These are phyloP conservation scores for Diarsia rubi DNA, from an alignment of 2,888 invertebrate species.

Conservation along the genomic window DNA sequence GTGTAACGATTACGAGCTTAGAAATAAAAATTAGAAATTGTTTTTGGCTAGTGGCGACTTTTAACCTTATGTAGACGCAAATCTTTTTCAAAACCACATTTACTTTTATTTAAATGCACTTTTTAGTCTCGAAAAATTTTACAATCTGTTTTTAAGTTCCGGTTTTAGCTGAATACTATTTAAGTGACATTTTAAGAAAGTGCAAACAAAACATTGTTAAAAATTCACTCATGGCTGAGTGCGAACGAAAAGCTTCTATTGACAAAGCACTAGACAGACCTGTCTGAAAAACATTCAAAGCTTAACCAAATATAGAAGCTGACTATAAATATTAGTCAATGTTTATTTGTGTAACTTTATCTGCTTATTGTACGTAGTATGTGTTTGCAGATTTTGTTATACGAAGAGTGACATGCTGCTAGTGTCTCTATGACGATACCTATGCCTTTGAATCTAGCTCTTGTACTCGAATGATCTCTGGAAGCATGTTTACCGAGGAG, in stretches of 20 bases:
- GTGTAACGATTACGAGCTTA: constrained; percentile 28
- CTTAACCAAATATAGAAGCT: constrained; percentile 30
- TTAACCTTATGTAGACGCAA: constrained; percentile 10
- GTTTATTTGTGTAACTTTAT: constrained; percentile 1
- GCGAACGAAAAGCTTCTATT: constrained; percentile 48
- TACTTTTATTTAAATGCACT: not conserved
- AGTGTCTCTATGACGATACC: not conserved
- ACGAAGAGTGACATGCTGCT: not conserved
- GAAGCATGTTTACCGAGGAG: not conserved
- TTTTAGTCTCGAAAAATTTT: not conserved
- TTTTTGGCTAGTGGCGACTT: constrained; percentile 11
- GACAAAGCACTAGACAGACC: constrained; percentile 38
- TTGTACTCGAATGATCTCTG: not conserved
- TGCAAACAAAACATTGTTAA: constrained; percentile 35
- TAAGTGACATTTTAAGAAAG: constrained; percentile 50
- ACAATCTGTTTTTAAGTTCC: not conserved
- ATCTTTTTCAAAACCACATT: not conserved
- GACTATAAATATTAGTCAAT: constrained; percentile 25
- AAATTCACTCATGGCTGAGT: constrained; percentile 33
- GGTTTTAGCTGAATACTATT: constrained; percentile 2
- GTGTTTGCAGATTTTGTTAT: not conserved
- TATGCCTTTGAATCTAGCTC: not conserved
- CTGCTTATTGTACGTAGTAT: not conserved
- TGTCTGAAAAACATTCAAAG: constrained; percentile 26
- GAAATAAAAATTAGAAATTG: constrained; percentile 18